Percentiles rank a stretch among this genome's conserved stretches.
Conservation (phyloP, 2,113 vertebrate species). For the Chitala chitala region DNA sequence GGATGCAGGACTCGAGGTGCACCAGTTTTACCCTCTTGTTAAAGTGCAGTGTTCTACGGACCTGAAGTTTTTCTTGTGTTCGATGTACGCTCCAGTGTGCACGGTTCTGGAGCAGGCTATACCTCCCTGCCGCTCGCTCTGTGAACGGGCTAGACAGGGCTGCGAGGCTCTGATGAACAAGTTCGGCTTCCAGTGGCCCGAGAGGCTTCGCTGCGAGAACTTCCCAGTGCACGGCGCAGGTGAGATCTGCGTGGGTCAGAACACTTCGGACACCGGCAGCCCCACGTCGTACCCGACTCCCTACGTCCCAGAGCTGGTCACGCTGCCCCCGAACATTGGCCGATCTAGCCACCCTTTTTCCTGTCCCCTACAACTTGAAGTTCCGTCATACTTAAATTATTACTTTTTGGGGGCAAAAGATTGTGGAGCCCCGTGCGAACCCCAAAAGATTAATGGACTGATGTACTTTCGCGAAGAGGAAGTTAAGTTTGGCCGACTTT, state of each 20-base stretch:
- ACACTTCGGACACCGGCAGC: slow-evolving; percentile 64
- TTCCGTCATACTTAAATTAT: slow-evolving; percentile 86
- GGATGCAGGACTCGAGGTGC: slow-evolving; percentile 85
- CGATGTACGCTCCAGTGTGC: slow-evolving; percentile 89
- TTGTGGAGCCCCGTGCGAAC: slow-evolving; percentile 92
- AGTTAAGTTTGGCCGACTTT: slow-evolving; percentile 85
- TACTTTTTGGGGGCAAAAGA: slow-evolving; percentile 86
- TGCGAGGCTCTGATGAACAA: slow-evolving; percentile 92
- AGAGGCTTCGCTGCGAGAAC: slow-evolving; percentile 80
- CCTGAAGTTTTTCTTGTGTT: slow-evolving; percentile 85
- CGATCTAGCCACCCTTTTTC: slow-evolving; percentile 62
- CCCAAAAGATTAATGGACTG: slow-evolving; percentile 77
- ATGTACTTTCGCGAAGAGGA: slow-evolving; percentile 97
- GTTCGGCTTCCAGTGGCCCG: slow-evolving; percentile 91
- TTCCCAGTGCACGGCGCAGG: slow-evolving; percentile 83
- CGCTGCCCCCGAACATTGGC: slow-evolving; percentile 38
- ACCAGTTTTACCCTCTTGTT: slow-evolving; percentile 87
- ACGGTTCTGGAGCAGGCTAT: slow-evolving; percentile 86
- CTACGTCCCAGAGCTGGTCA: slow-evolving; percentile 52
- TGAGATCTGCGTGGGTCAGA: slow-evolving; percentile 87
- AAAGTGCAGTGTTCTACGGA: slow-evolving; percentile 86
- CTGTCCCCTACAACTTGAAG: slow-evolving; percentile 81
- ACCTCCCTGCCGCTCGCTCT: slow-evolving; percentile 80
- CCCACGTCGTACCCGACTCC: slow-evolving; percentile 62
- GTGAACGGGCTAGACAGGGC: slow-evolving; percentile 80